Evolutionary conservation across 2,888 invertebrate species (phyloP), one percentile per base, ranked within the genome.

Genomic region (Sycophila texana): DNA sequence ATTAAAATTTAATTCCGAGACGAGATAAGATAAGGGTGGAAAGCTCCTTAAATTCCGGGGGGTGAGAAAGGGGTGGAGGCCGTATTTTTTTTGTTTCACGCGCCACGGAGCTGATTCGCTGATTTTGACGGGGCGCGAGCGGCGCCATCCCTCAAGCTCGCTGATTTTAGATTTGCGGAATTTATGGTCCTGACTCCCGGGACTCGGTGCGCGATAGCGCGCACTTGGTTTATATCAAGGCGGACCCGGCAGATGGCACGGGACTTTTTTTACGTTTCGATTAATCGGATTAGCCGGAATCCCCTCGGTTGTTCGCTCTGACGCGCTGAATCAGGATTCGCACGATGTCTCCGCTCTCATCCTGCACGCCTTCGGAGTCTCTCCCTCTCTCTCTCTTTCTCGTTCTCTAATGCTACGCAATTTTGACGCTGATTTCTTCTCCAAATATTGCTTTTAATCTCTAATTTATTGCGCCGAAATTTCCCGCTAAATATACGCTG

Each of bases 131-230:
- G 83, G 39, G 39, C 10, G 83, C 85, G 83, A 83, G 83, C 84
- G 73, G 61, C n/a, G 39, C 39, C 65, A 86, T 86, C 87, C 86
- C 85, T 82, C 83, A 84, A 84, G 86, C 84, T 77, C 82, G 83
- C 79, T 85, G 88, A 89, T 89, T 90, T 89, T 88, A 86, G 87
- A 89, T 90, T 90, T 88, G 84, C 84, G 86, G 84, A 89, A 89
- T 89, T 89, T 88, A 89, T 87, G 84, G 84, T 82, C 82, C 79
- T 80, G 55, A 58, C 58, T 30, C 75, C 77, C 72, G 7, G 39
- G 72, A 47, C 63, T 51, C 49, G 30, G 39, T 65, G 47, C 22
- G 49, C 60, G 18, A 58, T 51, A 61, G 22, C 58, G 10, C 22
- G 20, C 55, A 68, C 55, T 20, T 30, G 20, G 58, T 14, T 47